Evolutionary conservation across 2,797 vertebrate genomes (phyloP), one percentile per base, ranked within the genome.

Genomic region (Helarctos malayanus): DNA sequence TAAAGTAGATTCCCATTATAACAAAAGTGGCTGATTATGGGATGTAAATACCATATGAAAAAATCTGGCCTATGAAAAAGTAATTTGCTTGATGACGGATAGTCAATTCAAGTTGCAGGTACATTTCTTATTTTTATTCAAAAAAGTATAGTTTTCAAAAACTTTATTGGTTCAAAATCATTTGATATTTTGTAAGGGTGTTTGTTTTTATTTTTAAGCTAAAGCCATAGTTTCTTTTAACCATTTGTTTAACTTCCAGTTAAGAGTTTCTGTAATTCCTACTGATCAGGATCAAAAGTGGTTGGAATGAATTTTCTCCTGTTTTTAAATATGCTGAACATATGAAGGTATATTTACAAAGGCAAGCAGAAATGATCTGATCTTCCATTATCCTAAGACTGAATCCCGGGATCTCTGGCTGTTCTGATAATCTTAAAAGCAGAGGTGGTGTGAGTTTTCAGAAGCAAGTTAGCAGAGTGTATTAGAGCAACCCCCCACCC

Each of bases 381-480:
- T 82, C 27, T 49, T 91, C 56, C 19, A 2, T 54, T 27, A 12
- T 63, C 12, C 27, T 88, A 63, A 85, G 12, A 73, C 80, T 84
- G 91, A 89, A 45, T 95, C 10, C 12, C 82, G n/a, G n/a, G 8
- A 59, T 90, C 27, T 81, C 63, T 88, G 25, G 23, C 11, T 85
- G 5, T 61, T 69, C 84, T 80, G 56, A 41, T 71, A 76, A 84
- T 49, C 38, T 52, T 76, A 68, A 91, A 71, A 94, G 65, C 45
- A 84, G 7, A 61, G 56, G 4, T 69, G n/a, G 56, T 94, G 49
- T 56, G 68, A 63, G 9, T 91, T 94, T 92, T 92, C 41, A 94
- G 49, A 92, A 54, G 11, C 45, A 81, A 21, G 25, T 41, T 90
- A 41, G 10, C 38, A 84, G 23, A 32, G 1, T 35, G 3, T 79